Conservation (phyloP, 2,797 vertebrate species). For the Fratercula arctica region DNA sequence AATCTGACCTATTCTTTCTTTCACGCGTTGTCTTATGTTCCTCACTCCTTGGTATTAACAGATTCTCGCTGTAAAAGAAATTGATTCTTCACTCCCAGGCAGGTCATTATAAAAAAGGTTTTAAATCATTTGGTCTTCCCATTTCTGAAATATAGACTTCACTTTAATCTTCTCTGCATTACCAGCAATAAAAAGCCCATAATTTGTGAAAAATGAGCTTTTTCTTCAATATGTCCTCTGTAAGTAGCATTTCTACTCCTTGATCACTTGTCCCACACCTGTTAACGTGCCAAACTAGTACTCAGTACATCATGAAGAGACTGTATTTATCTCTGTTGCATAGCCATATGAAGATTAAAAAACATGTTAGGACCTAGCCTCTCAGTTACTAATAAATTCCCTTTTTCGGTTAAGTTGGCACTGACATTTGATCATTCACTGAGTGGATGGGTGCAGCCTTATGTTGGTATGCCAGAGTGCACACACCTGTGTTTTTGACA, state of each 20-base stretch:
- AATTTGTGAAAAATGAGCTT: slow-evolving; percentile 78
- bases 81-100: slow-evolving; percentile 75
- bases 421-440: neutral
- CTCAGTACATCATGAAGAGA: neutral
- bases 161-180: slow-evolving; percentile 77
- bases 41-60: slow-evolving; percentile 66
- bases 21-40: slow-evolving; percentile 11
- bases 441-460: neutral
- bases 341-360: slow-evolving; percentile 27
- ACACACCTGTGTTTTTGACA: neutral
- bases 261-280: slow-evolving; percentile 40
- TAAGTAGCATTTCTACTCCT: slow-evolving; percentile 49
- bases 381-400: neutral
- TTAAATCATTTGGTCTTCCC: slow-evolving; percentile 77
- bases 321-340: neutral
- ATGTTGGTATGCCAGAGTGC: neutral
- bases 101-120: slow-evolving; percentile 76
- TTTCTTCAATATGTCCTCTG: slow-evolving; percentile 60
- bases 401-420: neutral
- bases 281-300: slow-evolving; percentile 40
- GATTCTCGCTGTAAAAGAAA: slow-evolving; percentile 75
- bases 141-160: slow-evolving; percentile 80
- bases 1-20: neutral
- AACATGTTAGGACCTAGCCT: neutral
- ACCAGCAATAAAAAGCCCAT: slow-evolving; percentile 71